phyloP scores from a whole-genome alignment of 2,113 vertebrate genomes.

The Turnix velox region DNA sequence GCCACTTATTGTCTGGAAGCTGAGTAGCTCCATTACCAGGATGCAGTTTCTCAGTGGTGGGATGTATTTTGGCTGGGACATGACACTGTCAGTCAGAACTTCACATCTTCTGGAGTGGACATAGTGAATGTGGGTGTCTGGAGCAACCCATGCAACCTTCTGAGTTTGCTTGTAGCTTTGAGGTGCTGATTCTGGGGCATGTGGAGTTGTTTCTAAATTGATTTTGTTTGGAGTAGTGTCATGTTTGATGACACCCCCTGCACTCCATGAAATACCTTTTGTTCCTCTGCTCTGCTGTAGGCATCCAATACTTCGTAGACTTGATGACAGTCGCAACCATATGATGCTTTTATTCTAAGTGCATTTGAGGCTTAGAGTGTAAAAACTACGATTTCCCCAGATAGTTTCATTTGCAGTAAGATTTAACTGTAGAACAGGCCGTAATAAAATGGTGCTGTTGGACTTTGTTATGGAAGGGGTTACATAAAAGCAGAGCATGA shows the following conservation, averaged over 20 bases:
- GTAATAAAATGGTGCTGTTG: background rate
- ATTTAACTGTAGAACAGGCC: background rate
- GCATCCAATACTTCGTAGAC: accelerated
- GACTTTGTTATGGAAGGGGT: background rate
- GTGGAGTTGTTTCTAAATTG: no score
- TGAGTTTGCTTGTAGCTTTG: background rate
- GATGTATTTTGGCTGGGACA: background rate
- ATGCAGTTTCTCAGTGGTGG: background rate
- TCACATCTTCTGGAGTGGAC: background rate
- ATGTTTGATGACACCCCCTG: background rate
- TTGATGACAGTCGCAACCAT: background rate
- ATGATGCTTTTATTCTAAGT: accelerated
- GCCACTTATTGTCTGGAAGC: background rate
- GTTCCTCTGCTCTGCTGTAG: background rate
- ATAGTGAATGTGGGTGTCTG: background rate
- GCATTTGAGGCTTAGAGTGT: background rate
- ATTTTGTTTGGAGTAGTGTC: background rate
- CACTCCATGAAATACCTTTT: background rate
- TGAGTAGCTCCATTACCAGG: background rate
- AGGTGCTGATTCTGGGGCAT: background rate
- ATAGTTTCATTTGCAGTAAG: background rate
- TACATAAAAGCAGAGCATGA: background rate
- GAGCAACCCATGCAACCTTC: background rate
- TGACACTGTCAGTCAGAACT: accelerated
- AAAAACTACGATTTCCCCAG: background rate